Conservation (phyloP, 2,797 vertebrate species). For the Echeneis naucrates region DNA sequence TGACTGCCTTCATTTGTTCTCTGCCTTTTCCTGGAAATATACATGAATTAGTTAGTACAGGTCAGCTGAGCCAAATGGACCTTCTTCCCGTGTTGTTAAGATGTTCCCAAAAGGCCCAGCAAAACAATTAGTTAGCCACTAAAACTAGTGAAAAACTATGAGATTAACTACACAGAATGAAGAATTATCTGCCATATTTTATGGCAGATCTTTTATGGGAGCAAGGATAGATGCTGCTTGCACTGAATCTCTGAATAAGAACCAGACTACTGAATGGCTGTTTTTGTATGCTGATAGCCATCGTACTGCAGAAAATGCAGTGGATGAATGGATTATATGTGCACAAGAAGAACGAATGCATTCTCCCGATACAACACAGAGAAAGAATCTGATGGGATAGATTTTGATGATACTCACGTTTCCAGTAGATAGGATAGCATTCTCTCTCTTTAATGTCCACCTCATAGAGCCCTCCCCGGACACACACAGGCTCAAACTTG, state of each 20-base stretch:
- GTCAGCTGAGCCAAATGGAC: constrained; percentile 51
- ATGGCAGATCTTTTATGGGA: not conserved
- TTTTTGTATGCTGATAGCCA: constrained; percentile 14
- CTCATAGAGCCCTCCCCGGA: constrained; percentile 95
- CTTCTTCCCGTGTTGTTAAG: constrained; percentile 15
- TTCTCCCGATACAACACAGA: too few species aligned
- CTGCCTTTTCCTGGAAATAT: constrained; percentile 60
- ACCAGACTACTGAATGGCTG: not conserved
- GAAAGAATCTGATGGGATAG: too few species aligned
- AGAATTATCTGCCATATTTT: not conserved
- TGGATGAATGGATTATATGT: not conserved
- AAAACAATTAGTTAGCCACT: constrained; percentile 19
- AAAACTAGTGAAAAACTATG: constrained; percentile 8
- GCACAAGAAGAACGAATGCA: constrained; percentile 11
- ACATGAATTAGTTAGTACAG: constrained; percentile 67
- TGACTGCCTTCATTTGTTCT: constrained; percentile 46
- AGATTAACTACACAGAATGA: not conserved
- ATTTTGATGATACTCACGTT: constrained; percentile 93
- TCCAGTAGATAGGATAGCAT: constrained; percentile 96
- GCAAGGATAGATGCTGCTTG: not conserved
- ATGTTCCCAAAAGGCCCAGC: constrained; percentile 13
- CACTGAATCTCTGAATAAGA: not conserved
- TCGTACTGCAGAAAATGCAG: constrained; percentile 30
- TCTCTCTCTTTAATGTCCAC: constrained; percentile 90
- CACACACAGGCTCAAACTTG: constrained; percentile 89